These are phyloP conservation scores for Drosophila macrospina DNA, from an alignment of 2,888 invertebrate genomes.

Conservation along the genomic window DNA sequence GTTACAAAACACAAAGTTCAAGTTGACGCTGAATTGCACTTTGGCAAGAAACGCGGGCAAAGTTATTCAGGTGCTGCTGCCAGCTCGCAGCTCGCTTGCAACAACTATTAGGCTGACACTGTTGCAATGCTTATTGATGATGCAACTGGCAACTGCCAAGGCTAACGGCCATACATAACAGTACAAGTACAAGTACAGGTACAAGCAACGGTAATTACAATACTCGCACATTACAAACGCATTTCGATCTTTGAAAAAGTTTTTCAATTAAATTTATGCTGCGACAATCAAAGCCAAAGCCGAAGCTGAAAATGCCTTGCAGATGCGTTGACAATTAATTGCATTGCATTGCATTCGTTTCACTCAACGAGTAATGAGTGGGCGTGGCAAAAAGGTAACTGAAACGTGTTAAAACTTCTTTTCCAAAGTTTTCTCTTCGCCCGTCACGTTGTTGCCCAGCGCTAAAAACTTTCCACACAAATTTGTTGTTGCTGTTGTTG, in stretches of 20 bases:
- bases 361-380: slow-evolving; percentile 39
- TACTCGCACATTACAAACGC: slow-evolving; percentile 17
- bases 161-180: slow-evolving; percentile 30
- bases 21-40: slow-evolving; percentile 74
- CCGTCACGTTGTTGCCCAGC: slow-evolving; percentile 52
- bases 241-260: slow-evolving; percentile 52
- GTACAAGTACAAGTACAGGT: too few species aligned
- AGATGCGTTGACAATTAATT: slow-evolving; percentile 70
- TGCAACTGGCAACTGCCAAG: slow-evolving; percentile 39
- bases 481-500: too few species aligned
- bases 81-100: not conserved
- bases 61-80: slow-evolving; percentile 52
- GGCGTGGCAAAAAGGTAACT: slow-evolving; percentile 41
- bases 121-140: slow-evolving; percentile 68
- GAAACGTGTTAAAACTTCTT: slow-evolving; percentile 65
- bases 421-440: slow-evolving; percentile 46
- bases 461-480: slow-evolving; percentile 52
- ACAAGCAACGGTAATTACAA: slow-evolving; percentile 52
- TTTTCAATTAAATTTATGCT: slow-evolving; percentile 69
- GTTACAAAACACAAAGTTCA: slow-evolving; percentile 65
- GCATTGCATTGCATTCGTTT: slow-evolving; percentile 68
- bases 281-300: slow-evolving; percentile 54
- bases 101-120: slow-evolving; percentile 58
- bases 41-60: slow-evolving; percentile 55
- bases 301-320: slow-evolving; percentile 44